Percentiles rank a stretch among this genome's conserved stretches.
These are phyloP conservation scores for Mus spicilegus DNA, from an alignment of 2,113 vertebrate species.

Conservation along the genomic window DNA sequence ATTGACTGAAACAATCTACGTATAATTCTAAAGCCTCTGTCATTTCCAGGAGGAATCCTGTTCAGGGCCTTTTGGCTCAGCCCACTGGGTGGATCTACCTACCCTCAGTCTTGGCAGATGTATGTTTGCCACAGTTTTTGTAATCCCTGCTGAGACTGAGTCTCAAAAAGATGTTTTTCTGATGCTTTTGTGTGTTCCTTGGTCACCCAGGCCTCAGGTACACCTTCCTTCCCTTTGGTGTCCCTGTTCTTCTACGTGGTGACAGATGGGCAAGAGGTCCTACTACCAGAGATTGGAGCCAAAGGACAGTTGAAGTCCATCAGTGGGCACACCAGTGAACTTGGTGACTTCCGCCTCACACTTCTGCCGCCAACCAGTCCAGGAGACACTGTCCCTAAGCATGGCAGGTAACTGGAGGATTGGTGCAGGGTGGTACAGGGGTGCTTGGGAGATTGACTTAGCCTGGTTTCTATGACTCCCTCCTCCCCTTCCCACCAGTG, in stretches of 20 bases:
- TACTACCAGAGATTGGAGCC: conserved; percentile 84
- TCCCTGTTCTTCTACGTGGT: conserved; percentile 97
- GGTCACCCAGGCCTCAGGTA: conserved; percentile 78
- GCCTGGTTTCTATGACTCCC: background rate
- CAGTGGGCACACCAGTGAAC: conserved; percentile 91
- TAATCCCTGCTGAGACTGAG: conserved; percentile 4
- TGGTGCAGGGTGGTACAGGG: background rate
- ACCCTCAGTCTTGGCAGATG: background rate
- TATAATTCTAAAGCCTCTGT: background rate
- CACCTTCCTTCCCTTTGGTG: conserved; percentile 87
- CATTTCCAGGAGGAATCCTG: background rate
- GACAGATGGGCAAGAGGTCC: conserved; percentile 91
- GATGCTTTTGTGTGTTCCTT: background rate
- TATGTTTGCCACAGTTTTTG: background rate
- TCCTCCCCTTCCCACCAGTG: background rate
- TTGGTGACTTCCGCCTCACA: conserved; percentile 93
- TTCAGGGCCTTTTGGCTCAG: background rate
- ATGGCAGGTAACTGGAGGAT: conserved; percentile 88
- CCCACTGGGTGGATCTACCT: background rate
- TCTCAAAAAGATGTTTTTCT: conserved; percentile 8
- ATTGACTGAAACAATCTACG: conserved; percentile 24
- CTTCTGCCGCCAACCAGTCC: conserved; percentile 89
- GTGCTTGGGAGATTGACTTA: background rate
- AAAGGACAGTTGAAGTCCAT: conserved; percentile 86
- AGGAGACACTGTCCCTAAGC: conserved; percentile 84